A percentile compares a stretch with the other conserved stretches of the same genome.
Conservation (phyloP, 2,113 vertebrate genomes). For the Semicossyphus pulcher region DNA sequence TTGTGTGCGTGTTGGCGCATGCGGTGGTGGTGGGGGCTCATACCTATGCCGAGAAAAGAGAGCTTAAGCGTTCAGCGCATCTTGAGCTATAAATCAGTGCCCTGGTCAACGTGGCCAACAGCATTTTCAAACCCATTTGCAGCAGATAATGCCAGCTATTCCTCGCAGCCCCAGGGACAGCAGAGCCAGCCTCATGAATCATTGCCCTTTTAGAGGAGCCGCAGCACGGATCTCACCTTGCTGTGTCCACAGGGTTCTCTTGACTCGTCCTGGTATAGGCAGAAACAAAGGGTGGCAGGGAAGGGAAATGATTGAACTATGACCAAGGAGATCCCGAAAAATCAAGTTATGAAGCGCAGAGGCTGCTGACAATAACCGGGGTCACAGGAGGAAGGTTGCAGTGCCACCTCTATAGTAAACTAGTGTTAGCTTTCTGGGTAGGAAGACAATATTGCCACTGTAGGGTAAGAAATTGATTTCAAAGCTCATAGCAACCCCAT, state of each 20-base stretch:
- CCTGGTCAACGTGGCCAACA: conserved; percentile 80
- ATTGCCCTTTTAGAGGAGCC: conserved; percentile 76
- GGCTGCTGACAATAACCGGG: conserved; percentile 16
- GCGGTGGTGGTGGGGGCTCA: conserved; percentile 18
- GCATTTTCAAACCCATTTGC: conserved; percentile 85
- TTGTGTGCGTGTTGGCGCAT: conserved; percentile 33
- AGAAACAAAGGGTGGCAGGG: conserved; percentile 37
- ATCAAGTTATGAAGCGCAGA: conserved; percentile 21
- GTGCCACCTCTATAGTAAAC: neutral
- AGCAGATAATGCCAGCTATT: conserved; percentile 83
- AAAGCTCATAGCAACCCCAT: neutral
- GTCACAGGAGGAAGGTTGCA: conserved; percentile 8
- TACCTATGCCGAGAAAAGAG: conserved; percentile 49
- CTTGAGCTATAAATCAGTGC: conserved; percentile 81
- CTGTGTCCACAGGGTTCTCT: conserved; percentile 61
- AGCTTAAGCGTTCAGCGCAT: conserved; percentile 64
- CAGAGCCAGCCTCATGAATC: conserved; percentile 80
- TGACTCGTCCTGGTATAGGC: conserved; percentile 62
- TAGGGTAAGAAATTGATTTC: too few species aligned
- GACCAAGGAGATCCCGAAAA: conserved; percentile 42
- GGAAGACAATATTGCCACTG: too few species aligned
- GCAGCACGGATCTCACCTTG: conserved; percentile 72
- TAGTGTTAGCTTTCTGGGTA: neutral
- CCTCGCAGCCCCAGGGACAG: conserved; percentile 71
- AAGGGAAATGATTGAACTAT: conserved; percentile 39